A percentile compares a stretch with the other conserved stretches of the same genome.
phyloP scores from a whole-genome alignment of 2,888 invertebrate genomes.

The Caenorhabditis afra region DNA sequence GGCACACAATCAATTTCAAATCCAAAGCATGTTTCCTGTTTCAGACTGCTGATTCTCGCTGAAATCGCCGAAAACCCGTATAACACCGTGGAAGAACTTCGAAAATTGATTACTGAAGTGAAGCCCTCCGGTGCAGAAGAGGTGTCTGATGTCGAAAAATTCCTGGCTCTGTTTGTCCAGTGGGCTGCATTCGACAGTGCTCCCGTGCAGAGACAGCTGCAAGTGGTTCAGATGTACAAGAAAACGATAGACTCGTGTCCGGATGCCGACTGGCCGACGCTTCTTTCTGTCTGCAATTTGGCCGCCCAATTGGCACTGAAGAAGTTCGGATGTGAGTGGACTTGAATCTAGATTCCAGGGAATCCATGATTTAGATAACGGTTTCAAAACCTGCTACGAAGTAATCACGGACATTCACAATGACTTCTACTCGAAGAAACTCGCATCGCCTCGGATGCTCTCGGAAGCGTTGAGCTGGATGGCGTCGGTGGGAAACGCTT shows the following conservation, averaged over 20 bases:
- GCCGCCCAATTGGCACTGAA: not conserved
- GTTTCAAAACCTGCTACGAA: slow-evolving; percentile 22
- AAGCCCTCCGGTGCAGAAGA: not conserved
- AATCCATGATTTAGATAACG: slow-evolving; percentile 1
- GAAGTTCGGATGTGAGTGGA: slow-evolving; percentile 24
- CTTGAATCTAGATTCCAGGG: not conserved
- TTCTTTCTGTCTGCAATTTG: slow-evolving; percentile 7
- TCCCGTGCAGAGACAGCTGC: not conserved
- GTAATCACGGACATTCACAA: slow-evolving; percentile 6
- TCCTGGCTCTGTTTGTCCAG: slow-evolving; percentile 8
- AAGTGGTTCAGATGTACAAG: slow-evolving; percentile 15
- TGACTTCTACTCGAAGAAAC: not conserved
- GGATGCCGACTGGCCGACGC: slow-evolving; percentile 16
- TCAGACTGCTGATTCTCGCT: slow-evolving; percentile 27
- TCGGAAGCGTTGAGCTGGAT: slow-evolving; percentile 30
- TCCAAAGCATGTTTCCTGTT: not conserved
- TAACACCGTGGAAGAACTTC: slow-evolving; percentile 11
- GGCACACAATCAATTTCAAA: not conserved
- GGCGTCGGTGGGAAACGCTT: not conserved
- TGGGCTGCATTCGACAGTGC: slow-evolving; percentile 25
- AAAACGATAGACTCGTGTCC: not conserved
- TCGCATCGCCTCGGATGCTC: not conserved
- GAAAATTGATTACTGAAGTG: too few relatives aligned
- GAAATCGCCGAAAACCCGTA: slow-evolving; percentile 29
- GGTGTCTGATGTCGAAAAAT: not conserved